phyloP scores from a whole-genome alignment of 2,797 vertebrate species.

The Paedocypris micromegethes region DNA sequence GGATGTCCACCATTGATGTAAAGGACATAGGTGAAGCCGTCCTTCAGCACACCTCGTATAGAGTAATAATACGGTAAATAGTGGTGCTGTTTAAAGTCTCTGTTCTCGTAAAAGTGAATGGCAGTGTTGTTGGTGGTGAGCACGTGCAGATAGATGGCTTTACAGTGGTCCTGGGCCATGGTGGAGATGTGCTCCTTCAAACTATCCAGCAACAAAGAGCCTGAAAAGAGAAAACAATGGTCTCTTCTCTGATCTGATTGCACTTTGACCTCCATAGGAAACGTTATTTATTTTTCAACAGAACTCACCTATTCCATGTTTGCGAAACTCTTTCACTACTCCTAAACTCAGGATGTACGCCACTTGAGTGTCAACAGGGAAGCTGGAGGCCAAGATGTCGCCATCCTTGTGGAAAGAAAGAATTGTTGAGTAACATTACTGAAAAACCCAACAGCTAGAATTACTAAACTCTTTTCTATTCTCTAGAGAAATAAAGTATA shows the following conservation, averaged over 20 bases:
- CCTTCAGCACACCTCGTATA: constrained; percentile 95
- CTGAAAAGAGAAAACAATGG: constrained; percentile 55
- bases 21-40: constrained; percentile 96
- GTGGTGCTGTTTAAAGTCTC: constrained; percentile 98
- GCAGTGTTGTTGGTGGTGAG: constrained; percentile 96
- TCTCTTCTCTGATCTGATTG: no score
- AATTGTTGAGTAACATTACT: not conserved
- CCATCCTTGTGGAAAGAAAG: constrained; percentile 78
- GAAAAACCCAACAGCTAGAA: no score
- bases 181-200: constrained; percentile 97
- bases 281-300: not conserved
- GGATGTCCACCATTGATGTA: constrained; percentile 97
- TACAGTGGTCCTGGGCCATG: constrained; percentile 95
- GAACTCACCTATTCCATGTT: constrained; percentile 92
- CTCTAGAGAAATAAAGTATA: no score
- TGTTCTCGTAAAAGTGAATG: constrained; percentile 97
- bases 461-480: no score
- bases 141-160: constrained; percentile 97
- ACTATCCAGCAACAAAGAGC: constrained; percentile 94
- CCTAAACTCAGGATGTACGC: constrained; percentile 97
- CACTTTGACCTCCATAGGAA: not conserved
- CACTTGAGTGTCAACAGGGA: constrained; percentile 94
- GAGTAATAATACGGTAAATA: constrained; percentile 99
- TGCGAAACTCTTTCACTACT: constrained; percentile 97
- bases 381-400: constrained; percentile 95